Evolutionary conservation across 2,888 invertebrate genomes (phyloP).

Genomic region (Pantelozetes paolii): DNA sequence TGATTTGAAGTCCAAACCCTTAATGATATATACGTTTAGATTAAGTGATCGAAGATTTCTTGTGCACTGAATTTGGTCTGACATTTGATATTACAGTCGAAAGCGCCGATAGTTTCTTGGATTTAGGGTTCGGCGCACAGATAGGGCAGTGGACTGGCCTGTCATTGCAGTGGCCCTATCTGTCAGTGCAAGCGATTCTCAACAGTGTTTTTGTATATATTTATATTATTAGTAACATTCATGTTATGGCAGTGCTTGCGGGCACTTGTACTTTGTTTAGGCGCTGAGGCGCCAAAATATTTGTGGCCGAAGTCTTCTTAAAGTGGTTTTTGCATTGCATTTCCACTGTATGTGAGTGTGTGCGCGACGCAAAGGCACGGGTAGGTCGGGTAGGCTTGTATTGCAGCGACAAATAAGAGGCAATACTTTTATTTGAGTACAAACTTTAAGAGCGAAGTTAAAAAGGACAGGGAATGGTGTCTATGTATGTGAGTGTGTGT

Average conservation of each 20-base stretch:
- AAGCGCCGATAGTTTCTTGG: background rate
- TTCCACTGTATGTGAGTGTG: background rate
- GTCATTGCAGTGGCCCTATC: no score
- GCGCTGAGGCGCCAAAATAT: slow-evolving; percentile 19
- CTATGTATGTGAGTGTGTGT: background rate
- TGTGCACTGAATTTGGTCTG: background rate
- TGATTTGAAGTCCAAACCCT: background rate
- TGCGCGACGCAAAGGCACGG: background rate
- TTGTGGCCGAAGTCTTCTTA: slow-evolving; percentile 24
- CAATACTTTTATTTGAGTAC: background rate
- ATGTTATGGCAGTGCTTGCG: background rate
- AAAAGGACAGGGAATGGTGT: background rate
- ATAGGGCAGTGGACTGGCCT: background rate
- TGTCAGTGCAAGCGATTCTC: background rate
- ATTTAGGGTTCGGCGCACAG: background rate
- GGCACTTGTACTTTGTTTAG: background rate
- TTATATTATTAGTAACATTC: background rate
- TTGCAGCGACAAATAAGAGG: background rate
- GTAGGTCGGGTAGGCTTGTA: background rate
- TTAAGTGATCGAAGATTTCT: background rate
- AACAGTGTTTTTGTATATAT: background rate
- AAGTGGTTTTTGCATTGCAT: background rate
- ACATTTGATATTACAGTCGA: background rate
- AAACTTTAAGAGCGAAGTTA: no score
- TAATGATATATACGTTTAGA: background rate